Evolutionary conservation across 2,888 invertebrate species (phyloP).

Genomic region (Acanthosepion pharaonis): DNA sequence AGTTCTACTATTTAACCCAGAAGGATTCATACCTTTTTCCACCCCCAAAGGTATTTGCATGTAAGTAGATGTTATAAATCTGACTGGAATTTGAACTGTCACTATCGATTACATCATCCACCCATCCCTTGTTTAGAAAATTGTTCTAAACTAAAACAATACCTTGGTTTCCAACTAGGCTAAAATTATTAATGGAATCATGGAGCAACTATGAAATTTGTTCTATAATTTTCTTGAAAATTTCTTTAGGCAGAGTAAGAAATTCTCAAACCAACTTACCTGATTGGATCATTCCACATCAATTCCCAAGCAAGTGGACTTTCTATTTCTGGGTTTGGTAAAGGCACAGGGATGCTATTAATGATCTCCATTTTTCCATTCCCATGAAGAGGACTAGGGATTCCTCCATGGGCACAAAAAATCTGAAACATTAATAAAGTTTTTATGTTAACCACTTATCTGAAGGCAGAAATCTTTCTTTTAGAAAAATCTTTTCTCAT

Average conservation of each 20-base stretch:
- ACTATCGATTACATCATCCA: too few relatives aligned
- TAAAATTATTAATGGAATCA: too few relatives aligned
- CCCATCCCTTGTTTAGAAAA: too few relatives aligned
- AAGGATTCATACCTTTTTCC: too few relatives aligned
- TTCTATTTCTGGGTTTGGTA: conserved; percentile 81
- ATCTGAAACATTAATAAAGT: conserved; percentile 76
- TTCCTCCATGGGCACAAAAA: conserved; percentile 87
- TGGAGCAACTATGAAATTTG: neutral
- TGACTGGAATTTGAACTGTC: too few relatives aligned
- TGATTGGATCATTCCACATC: conserved; percentile 84
- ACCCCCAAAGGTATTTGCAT: too few relatives aligned
- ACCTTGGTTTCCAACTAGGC: too few relatives aligned
- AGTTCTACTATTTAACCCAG: too few relatives aligned
- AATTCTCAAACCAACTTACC: conserved; percentile 56
- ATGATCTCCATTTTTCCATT: conserved; percentile 79
- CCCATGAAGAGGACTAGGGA: conserved; percentile 81
- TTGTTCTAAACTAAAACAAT: too few relatives aligned
- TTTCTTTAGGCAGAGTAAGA: neutral
- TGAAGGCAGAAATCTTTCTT: neutral
- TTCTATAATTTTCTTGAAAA: too few relatives aligned
- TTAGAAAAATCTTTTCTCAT: neutral
- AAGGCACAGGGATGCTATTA: conserved; percentile 81
- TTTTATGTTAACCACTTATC: too few relatives aligned
- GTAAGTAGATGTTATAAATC: too few relatives aligned
- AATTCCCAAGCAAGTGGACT: conserved; percentile 86